phyloP scores from a whole-genome alignment of 2,888 invertebrate species.

The Altica lythri region DNA sequence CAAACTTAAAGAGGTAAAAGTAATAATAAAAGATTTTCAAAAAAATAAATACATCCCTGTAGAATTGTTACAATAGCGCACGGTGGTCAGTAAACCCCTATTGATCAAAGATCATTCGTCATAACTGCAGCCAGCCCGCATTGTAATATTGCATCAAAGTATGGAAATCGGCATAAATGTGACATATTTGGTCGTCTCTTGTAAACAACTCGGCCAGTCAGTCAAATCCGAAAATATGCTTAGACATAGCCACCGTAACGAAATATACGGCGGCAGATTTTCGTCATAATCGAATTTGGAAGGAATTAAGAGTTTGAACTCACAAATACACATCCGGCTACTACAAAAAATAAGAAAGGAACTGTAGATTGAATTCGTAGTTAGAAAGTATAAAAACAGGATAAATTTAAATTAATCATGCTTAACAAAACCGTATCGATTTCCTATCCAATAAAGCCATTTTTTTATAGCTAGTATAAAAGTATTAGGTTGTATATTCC shows the following conservation, averaged over 20 bases:
- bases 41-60: constrained; percentile 44
- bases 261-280: constrained; percentile 29
- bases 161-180: constrained; percentile 56
- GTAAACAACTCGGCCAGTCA: constrained; percentile 51
- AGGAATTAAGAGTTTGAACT: constrained; percentile 21
- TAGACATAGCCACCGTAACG: constrained; percentile 41
- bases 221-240: constrained; percentile 37
- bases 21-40: too few species aligned
- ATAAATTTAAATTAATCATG: too few species aligned
- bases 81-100: constrained; percentile 49
- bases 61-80: constrained; percentile 16
- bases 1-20: too few species aligned
- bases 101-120: constrained; percentile 55
- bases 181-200: constrained; percentile 49
- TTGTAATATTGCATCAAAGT: constrained; percentile 52
- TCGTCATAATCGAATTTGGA: constrained; percentile 30
- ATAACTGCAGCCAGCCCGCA: constrained; percentile 51
- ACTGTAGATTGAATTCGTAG: too few species aligned
- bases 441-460: too few species aligned
- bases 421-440: too few species aligned
- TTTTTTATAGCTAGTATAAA: too few species aligned
- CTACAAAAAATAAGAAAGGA: constrained; percentile 5
- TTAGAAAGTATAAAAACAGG: too few species aligned
- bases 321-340: constrained; percentile 29
- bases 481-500: too few species aligned